These are phyloP conservation scores for Leuciscus waleckii DNA, from an alignment of 2,797 vertebrate species.

Conservation along the genomic window DNA sequence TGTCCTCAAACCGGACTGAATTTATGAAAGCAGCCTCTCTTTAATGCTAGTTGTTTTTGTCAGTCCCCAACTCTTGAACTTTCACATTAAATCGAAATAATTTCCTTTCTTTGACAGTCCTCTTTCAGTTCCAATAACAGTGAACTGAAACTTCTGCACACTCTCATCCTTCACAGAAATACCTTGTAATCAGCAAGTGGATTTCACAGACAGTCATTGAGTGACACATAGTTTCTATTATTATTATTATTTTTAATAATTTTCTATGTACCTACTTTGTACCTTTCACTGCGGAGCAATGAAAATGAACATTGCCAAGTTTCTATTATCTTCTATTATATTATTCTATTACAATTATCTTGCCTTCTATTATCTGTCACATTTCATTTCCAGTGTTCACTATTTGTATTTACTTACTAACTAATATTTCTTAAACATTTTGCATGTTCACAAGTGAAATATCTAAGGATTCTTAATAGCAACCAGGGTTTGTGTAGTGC, in stretches of 20 bases:
- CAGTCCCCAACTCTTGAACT: neutral
- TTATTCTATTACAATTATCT: no score
- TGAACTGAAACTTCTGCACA: neutral
- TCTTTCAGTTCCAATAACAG: neutral
- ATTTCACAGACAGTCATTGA: neutral
- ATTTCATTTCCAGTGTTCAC: no score
- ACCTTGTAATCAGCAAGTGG: neutral
- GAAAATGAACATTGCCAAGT: no score
- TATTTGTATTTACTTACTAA: no score
- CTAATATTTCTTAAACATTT: no score
- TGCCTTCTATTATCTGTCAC: no score
- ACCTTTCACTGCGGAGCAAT: neutral
- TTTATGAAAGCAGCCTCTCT: neutral
- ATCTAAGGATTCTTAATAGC: no score
- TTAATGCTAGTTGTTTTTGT: neutral
- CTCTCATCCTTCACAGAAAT: neutral
- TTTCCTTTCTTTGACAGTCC: neutral
- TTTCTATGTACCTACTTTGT: neutral
- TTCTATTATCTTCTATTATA: no score
- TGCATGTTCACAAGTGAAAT: no score
- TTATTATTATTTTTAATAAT: neutral
- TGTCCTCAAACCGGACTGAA: neutral
- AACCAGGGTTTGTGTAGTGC: no score
- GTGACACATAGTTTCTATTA: neutral
- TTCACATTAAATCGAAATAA: neutral